Evolutionary conservation across 1,140 invertebrate genomes (phyloP).

Genomic region (Planococcus citri): DNA sequence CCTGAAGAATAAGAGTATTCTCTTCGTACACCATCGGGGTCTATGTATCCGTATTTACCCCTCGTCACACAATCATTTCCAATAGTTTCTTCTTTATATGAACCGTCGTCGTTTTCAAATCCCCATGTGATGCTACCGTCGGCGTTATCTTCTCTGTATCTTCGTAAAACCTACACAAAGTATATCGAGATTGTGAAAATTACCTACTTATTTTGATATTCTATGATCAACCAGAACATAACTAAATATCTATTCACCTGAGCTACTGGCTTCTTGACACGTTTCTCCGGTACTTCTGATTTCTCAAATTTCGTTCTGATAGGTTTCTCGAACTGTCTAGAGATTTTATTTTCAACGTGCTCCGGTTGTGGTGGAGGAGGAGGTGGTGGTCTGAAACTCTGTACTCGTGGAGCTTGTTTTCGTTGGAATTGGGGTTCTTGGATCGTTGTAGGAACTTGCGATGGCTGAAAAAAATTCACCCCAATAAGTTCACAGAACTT

Average conservation of each 20-base stretch:
- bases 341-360: not conserved
- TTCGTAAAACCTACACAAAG: constrained; percentile 34
- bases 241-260: too few relatives aligned
- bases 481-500: too few relatives aligned
- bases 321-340: not conserved
- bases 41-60: constrained; percentile 69
- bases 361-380: not conserved
- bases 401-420: not conserved
- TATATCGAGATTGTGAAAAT: too few relatives aligned
- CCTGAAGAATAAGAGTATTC: constrained; percentile 60
- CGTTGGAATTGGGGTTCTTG: not conserved
- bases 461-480: not conserved
- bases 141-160: constrained; percentile 60
- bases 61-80: constrained; percentile 64
- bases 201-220: too few relatives aligned
- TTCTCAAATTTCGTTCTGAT: not conserved
- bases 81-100: constrained; percentile 67
- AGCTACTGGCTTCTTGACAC: constrained; percentile 8
- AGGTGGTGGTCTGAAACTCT: not conserved
- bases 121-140: constrained; percentile 76
- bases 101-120: constrained; percentile 67
- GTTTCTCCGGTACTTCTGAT: not conserved
- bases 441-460: not conserved
- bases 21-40: constrained; percentile 59
- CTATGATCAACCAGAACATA: too few relatives aligned